Evolutionary conservation across 2,113 vertebrate species (phyloP).

Genomic region (Furnarius figulus): DNA sequence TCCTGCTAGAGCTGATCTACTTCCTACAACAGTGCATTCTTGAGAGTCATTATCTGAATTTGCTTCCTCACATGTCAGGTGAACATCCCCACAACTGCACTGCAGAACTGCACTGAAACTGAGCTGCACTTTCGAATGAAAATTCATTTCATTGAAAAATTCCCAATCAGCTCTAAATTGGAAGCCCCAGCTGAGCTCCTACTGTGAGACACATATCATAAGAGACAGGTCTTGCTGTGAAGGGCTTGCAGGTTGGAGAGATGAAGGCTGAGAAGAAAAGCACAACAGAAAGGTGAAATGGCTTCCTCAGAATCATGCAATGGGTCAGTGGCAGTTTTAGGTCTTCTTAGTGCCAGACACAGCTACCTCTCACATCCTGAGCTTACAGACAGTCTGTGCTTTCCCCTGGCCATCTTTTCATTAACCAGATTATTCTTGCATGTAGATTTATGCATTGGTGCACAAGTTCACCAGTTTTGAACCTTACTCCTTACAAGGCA

Average conservation of each 20-base stretch:
- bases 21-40: neutral
- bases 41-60: neutral
- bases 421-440: neutral
- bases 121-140: neutral
- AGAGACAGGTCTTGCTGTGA: conserved; percentile 45
- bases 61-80: neutral
- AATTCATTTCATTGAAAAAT: neutral
- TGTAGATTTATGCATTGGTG: neutral
- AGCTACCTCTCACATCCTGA: neutral
- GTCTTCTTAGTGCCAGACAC: neutral
- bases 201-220: neutral
- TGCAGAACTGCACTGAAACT: neutral
- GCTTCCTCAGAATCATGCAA: neutral
- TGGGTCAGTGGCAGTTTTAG: neutral
- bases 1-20: neutral
- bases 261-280: neutral
- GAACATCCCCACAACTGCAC: neutral
- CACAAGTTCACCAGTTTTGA: neutral
- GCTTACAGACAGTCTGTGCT: neutral
- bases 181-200: conserved; percentile 22
- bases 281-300: conserved; percentile 32
- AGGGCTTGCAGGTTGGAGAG: neutral
- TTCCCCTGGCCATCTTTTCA: neutral
- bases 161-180: conserved; percentile 32
- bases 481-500: neutral